These are phyloP conservation scores for Drosophila aff. DNA, from an alignment of 1,140 invertebrate genomes.

Conservation along the genomic window DNA sequence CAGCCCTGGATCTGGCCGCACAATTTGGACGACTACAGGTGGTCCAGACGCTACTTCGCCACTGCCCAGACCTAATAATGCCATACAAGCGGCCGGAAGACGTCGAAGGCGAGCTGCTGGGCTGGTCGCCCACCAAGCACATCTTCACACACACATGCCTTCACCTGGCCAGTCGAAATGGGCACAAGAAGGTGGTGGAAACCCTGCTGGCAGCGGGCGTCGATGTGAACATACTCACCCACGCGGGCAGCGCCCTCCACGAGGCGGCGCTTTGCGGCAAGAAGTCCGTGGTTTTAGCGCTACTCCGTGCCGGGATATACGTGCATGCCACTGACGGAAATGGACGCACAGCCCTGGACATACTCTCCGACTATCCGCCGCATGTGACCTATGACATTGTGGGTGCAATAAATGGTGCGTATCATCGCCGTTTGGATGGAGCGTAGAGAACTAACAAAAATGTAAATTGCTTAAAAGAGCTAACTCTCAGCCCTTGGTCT, in stretches of 20 bases:
- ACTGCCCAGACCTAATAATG: constrained; percentile 91
- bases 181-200: constrained; percentile 93
- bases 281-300: constrained; percentile 93
- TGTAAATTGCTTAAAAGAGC: background rate
- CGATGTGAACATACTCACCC: constrained; percentile 95
- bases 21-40: constrained; percentile 94
- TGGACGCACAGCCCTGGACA: constrained; percentile 94
- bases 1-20: constrained; percentile 96
- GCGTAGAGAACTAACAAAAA: background rate
- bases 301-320: constrained; percentile 94
- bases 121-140: constrained; percentile 69
- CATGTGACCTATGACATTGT: constrained; percentile 94
- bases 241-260: constrained; percentile 96
- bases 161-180: constrained; percentile 96
- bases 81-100: constrained; percentile 85
- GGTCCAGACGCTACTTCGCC: constrained; percentile 93
- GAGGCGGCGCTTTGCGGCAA: constrained; percentile 98
- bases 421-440: constrained; percentile 5
- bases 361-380: constrained; percentile 94
- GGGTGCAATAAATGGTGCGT: constrained; percentile 90
- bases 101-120: constrained; percentile 38
- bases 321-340: constrained; percentile 91
- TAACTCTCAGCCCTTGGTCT: background rate
- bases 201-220: constrained; percentile 94
- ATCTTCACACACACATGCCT: constrained; percentile 94